Evolutionary conservation across 2,797 vertebrate species (phyloP).

Genomic region (Remorina albescens): DNA sequence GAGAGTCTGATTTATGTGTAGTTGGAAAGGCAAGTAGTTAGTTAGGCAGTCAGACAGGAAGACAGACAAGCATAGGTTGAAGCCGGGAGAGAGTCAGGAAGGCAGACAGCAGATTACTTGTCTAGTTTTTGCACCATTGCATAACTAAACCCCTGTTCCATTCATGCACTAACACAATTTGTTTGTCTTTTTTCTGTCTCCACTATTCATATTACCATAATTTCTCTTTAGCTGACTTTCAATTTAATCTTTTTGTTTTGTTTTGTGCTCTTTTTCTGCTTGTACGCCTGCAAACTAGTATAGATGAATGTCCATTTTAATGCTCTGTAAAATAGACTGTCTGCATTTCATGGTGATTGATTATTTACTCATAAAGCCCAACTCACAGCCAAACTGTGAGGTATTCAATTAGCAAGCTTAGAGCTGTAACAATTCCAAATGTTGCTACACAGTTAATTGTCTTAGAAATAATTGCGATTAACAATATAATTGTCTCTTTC

Average conservation of each 20-base stretch:
- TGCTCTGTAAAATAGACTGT: too few species aligned
- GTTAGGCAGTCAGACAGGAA: neutral
- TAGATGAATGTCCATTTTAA: too few species aligned
- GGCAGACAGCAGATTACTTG: conserved; percentile 21
- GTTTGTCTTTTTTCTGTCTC: neutral
- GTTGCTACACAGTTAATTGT: too few species aligned
- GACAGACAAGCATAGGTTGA: neutral
- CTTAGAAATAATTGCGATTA: too few species aligned
- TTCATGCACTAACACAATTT: neutral
- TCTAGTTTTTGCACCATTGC: conserved; percentile 32
- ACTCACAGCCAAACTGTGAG: too few species aligned
- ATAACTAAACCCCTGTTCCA: conserved; percentile 34
- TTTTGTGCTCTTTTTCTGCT: neutral
- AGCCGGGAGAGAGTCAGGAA: neutral
- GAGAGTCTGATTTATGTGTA: neutral
- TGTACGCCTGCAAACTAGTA: neutral
- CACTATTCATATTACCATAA: neutral
- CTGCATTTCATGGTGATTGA: too few species aligned
- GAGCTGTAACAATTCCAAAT: too few species aligned
- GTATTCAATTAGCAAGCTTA: neutral
- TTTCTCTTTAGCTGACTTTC: neutral
- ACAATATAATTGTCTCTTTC: too few species aligned
- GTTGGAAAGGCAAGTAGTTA: too few species aligned
- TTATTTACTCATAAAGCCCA: neutral
- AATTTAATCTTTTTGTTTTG: neutral